Evolutionary conservation across 2,888 invertebrate genomes (phyloP).

Genomic region (Plusia festucae): DNA sequence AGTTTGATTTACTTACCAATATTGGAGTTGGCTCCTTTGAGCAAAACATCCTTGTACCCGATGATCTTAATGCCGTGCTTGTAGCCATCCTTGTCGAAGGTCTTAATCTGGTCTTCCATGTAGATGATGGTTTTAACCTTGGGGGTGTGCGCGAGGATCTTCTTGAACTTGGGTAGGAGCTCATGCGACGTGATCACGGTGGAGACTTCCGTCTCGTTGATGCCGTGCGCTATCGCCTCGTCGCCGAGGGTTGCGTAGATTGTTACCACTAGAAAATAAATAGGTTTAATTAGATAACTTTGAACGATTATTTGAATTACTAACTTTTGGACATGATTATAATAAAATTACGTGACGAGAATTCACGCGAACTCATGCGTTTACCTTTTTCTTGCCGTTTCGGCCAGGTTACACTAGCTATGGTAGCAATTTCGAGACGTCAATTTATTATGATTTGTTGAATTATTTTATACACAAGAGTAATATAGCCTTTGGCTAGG

Average conservation of each 20-base stretch:
- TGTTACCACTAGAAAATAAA: conserved; percentile 93
- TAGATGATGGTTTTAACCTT: conserved; percentile 94
- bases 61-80: conserved; percentile 93
- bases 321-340: no score
- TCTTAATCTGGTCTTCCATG: conserved; percentile 96
- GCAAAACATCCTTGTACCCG: conserved; percentile 91
- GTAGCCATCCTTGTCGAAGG: conserved; percentile 92
- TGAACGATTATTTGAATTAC: no score
- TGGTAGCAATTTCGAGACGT: no score
- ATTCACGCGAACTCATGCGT: no score
- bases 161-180: conserved; percentile 96
- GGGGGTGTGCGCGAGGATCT: conserved; percentile 92
- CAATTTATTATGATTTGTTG: no score
- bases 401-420: no score
- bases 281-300: not conserved
- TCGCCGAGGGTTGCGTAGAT: conserved; percentile 99
- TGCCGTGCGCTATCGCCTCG: conserved; percentile 98
- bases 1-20: conserved; percentile 75
- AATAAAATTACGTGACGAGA: no score
- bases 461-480: no score
- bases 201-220: conserved; percentile 98
- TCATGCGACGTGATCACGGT: conserved; percentile 98
- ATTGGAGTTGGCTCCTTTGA: conserved; percentile 74
- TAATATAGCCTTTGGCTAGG: no score
- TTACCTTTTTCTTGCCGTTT: no score